phyloP scores from a whole-genome alignment of 2,797 vertebrate genomes.

The Peromyscus melanophrys region DNA sequence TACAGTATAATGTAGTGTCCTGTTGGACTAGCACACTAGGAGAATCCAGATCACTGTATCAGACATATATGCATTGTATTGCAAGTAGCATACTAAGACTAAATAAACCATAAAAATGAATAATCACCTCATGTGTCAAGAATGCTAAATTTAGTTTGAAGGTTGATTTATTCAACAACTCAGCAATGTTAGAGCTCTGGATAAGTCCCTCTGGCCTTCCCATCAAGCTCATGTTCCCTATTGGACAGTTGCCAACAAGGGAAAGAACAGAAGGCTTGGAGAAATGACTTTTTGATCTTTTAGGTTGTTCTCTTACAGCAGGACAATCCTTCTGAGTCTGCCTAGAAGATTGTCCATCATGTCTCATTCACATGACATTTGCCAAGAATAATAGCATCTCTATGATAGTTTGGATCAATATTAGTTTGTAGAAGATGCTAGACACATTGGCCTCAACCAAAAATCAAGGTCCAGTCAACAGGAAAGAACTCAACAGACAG shows the following conservation, averaged over 20 bases:
- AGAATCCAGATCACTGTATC: neutral
- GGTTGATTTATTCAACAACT: neutral
- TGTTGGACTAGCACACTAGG: neutral
- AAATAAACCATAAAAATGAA: neutral
- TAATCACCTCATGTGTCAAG: neutral
- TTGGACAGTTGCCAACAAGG: neutral
- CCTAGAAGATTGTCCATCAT: neutral
- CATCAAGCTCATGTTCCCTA: neutral
- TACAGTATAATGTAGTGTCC: neutral
- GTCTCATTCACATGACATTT: neutral
- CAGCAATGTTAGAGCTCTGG: neutral
- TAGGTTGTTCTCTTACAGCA: neutral
- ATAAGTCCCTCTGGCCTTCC: neutral
- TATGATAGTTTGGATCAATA: neutral
- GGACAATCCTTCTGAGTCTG: neutral
- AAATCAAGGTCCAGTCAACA: constrained; percentile 30
- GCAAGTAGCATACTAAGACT: neutral
- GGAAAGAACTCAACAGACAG: neutral
- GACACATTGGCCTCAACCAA: neutral
- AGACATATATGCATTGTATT: no score
- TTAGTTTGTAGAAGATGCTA: neutral
- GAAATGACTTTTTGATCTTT: neutral
- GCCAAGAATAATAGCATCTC: neutral
- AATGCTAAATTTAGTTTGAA: neutral
- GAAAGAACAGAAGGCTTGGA: neutral